These are phyloP conservation scores for Mamestra brassicae DNA, from an alignment of 2,888 invertebrate genomes.

Conservation along the genomic window DNA sequence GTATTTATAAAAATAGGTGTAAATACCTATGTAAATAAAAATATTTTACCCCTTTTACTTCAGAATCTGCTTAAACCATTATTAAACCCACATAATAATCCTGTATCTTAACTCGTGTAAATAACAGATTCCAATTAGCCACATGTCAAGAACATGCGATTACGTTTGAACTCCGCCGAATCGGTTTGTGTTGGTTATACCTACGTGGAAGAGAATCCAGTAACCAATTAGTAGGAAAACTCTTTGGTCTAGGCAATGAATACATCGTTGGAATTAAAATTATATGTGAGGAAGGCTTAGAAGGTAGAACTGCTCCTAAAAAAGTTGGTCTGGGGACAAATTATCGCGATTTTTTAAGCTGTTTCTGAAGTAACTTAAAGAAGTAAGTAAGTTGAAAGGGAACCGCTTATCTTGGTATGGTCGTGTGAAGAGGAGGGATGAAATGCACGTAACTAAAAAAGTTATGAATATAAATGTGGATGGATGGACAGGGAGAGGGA, in stretches of 20 bases:
- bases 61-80: background rate
- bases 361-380: background rate
- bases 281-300: background rate
- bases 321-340: background rate
- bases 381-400: too few relatives aligned
- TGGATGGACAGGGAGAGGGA: too few relatives aligned
- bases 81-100: background rate
- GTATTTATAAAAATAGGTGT: too few relatives aligned
- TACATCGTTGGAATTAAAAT: background rate
- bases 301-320: background rate
- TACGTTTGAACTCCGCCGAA: constrained; percentile 37
- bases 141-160: constrained; percentile 56
- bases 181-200: constrained; percentile 15
- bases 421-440: too few relatives aligned
- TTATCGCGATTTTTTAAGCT: background rate
- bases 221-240: constrained; percentile 21
- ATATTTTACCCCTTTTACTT: too few relatives aligned
- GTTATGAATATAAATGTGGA: too few relatives aligned
- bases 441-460: too few relatives aligned
- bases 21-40: too few relatives aligned
- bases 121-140: constrained; percentile 60
- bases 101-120: constrained; percentile 21
- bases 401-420: too few relatives aligned
- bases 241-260: background rate
- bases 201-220: constrained; percentile 17